Percentiles rank a stretch among this genome's conserved stretches.
Evolutionary conservation across 2,888 invertebrate species (phyloP).

Genomic region (Hartigia nigra): DNA sequence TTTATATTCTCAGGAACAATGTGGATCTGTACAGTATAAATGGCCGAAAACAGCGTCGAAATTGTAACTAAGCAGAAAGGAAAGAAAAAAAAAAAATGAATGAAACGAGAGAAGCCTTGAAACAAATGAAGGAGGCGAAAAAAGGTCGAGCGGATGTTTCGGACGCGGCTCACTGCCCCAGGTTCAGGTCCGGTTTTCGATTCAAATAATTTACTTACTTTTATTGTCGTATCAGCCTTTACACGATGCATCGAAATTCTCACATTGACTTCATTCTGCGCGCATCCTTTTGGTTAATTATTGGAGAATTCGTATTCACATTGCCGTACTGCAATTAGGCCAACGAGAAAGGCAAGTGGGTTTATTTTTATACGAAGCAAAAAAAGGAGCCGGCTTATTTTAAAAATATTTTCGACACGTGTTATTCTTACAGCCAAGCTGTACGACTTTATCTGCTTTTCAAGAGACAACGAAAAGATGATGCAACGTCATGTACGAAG

Average conservation of each 20-base stretch:
- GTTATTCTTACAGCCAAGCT: not conserved
- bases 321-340: not conserved
- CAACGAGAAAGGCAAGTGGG: not conserved
- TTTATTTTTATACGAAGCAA: not conserved
- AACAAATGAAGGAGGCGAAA: constrained; percentile 39
- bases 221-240: not conserved
- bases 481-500: not conserved
- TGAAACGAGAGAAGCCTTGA: constrained; percentile 42
- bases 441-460: not conserved
- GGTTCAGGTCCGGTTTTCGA: not conserved
- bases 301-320: not conserved
- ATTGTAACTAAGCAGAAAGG: not conserved
- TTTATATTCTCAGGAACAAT: not conserved
- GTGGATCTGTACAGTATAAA: not conserved
- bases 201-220: not conserved
- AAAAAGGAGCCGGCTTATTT: not conserved
- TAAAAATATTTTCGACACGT: not conserved
- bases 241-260: not conserved
- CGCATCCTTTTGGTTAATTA: not conserved
- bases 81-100: constrained; percentile 18
- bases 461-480: not conserved
- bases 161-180: constrained; percentile 25
- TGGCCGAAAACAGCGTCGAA: not conserved
- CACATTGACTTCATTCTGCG: not conserved
- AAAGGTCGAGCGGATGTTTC: constrained; percentile 37